Evolutionary conservation across 2,113 vertebrate species (phyloP).

Genomic region (Daphoenositta chrysoptera): DNA sequence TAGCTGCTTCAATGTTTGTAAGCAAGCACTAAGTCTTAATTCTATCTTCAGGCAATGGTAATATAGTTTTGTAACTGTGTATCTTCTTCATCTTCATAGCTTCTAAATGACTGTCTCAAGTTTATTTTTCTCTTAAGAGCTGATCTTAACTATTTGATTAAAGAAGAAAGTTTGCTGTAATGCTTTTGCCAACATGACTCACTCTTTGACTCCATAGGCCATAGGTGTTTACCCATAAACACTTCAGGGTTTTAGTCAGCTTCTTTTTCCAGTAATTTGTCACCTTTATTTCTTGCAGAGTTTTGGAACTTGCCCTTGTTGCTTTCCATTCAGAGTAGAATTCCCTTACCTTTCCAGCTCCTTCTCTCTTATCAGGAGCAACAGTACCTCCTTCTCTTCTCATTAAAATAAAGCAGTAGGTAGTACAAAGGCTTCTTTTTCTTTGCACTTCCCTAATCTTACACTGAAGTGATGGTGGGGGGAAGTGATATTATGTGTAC

Average conservation of each 20-base stretch:
- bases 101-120: neutral
- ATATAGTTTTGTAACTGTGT: neutral
- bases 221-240: neutral
- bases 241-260: neutral
- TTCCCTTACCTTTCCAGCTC: slow-evolving; percentile 29
- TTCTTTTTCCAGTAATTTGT: slow-evolving; percentile 32
- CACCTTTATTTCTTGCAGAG: slow-evolving; percentile 46
- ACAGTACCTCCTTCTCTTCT: slow-evolving; percentile 19
- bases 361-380: slow-evolving; percentile 33
- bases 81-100: neutral
- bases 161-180: neutral
- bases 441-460: slow-evolving; percentile 20
- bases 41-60: neutral
- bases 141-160: neutral
- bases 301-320: slow-evolving; percentile 33
- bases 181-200: neutral
- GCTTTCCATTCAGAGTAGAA: slow-evolving; percentile 23
- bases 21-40: neutral
- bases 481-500: neutral
- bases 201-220: neutral
- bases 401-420: slow-evolving; percentile 43
- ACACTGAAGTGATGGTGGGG: neutral
- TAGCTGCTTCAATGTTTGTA: neutral
- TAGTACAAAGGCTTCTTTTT: slow-evolving; percentile 10
- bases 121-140: neutral